Evolutionary conservation across 1,140 invertebrate genomes (phyloP).

Genomic region (Tetramorium parvispinum): DNA sequence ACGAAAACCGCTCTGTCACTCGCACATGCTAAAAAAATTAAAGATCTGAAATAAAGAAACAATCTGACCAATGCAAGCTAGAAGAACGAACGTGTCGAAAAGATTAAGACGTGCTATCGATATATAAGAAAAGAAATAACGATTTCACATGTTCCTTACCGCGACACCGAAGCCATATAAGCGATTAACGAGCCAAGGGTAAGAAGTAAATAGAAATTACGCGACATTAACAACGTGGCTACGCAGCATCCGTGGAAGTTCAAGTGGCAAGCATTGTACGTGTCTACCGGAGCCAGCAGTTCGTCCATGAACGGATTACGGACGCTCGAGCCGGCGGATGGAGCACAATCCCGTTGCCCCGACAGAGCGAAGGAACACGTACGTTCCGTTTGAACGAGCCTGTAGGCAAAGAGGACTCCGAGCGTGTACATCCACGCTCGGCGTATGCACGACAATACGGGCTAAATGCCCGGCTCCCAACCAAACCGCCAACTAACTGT

Average conservation of each 20-base stretch:
- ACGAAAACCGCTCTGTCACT: background rate
- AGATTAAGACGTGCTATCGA: background rate
- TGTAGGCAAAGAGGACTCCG: conserved; percentile 77
- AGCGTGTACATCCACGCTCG: conserved; percentile 75
- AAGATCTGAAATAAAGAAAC: background rate
- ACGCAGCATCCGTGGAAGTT: conserved; percentile 63
- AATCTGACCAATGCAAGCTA: background rate
- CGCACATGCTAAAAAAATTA: background rate
- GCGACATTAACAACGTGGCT: conserved; percentile 36
- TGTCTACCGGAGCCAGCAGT: conserved; percentile 62
- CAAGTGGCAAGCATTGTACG: conserved; percentile 71
- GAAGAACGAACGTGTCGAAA: background rate
- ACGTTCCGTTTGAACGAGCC: conserved; percentile 74
- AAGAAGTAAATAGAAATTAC: conserved; percentile 37
- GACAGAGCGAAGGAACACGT: conserved; percentile 64
- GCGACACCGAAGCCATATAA: background rate
- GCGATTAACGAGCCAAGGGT: background rate
- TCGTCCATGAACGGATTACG: conserved; percentile 74
- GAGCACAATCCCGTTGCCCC: conserved; percentile 40
- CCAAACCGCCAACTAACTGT: conserved; percentile 83
- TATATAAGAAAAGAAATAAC: background rate
- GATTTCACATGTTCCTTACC: background rate
- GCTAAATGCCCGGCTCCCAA: conserved; percentile 83
- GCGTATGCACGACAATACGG: conserved; percentile 84
- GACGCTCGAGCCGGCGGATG: conserved; percentile 43